A percentile compares a stretch with the other conserved stretches of the same genome.
Conservation (phyloP, 2,888 invertebrate genomes). For the Ormyrus labotus region DNA sequence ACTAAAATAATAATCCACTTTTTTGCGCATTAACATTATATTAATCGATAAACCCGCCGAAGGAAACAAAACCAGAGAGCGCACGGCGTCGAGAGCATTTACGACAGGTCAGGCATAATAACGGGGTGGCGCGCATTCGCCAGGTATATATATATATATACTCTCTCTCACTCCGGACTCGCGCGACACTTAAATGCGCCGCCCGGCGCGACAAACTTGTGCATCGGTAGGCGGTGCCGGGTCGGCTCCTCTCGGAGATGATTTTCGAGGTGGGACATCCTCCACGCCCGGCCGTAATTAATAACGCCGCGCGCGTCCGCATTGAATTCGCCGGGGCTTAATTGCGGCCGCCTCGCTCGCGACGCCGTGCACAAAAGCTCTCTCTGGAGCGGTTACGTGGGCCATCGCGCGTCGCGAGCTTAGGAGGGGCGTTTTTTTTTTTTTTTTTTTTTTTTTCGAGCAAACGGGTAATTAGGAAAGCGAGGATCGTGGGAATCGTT, state of each 20-base stretch:
- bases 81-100: no score
- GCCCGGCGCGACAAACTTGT: conserved; percentile 63
- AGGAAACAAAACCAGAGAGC: no score
- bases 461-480: not conserved
- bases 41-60: no score
- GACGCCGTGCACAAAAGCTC: not conserved
- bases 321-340: conserved; percentile 22
- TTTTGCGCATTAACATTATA: no score
- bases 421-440: conserved; percentile 8
- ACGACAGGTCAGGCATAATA: no score
- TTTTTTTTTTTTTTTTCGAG: conserved; percentile 5
- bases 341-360: conserved; percentile 24
- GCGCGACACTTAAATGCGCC: conserved; percentile 26
- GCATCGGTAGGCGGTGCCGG: conserved; percentile 65
- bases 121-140: no score
- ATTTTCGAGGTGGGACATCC: conserved; percentile 62
- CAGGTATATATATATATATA: not conserved
- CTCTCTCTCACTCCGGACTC: not conserved
- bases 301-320: conserved; percentile 60
- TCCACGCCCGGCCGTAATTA: conserved; percentile 66
- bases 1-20: no score
- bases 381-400: no score
- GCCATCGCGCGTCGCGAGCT: not conserved
- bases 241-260: conserved; percentile 58
- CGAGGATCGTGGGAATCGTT: not conserved